Base-by-base conservation (phyloP, 2,888 invertebrate genomes). In the Eupithecia insigniata region DNA sequence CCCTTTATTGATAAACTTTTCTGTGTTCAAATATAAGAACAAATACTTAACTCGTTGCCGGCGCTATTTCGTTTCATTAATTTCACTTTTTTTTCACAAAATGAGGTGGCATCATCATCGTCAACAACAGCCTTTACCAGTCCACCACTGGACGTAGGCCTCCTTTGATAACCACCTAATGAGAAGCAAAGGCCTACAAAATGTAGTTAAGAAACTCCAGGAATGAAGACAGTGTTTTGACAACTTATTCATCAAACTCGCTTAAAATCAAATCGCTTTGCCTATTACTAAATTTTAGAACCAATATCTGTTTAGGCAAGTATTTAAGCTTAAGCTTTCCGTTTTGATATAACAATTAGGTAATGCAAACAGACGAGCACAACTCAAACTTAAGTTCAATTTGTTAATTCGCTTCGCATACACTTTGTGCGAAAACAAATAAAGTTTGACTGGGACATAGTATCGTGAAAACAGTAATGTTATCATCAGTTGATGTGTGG, bases 371-470 rank as follows among this genome's bases (percentile, higher is more conserved):
- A 84, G 70, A 75, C 73, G 73, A 77, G 76, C 71, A 76, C 72
- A 84, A 85, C 81, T 83, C 80, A 80, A 80, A 80, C 81, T 75
- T 72, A 73, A 82, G 80, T 85, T 85, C 80, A 87, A 87, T 86
- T 82, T 80, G 81, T 81, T 83, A 81, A 83, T 81, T 83, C 74
- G 72, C 78, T 72, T 66, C 65, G 61, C 69, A 70, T 74, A 73
- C 79, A 81, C 79, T 84, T 82, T 80, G 79, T 76, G 78, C 76
- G 78, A 78, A 64, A 85, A 83, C 85, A 85, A 86, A 86, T 85
- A 85, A 82, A 80, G 79, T 80, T 81, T 72, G 79, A 80, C 43
- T 22, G 22, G 81, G 76, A 75, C 62, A 55, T 10, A 16, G 64
- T 18, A 65, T 51, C 32, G 34, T 36, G 58, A 58, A 55, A 62